Base-by-base conservation (phyloP, 2,113 vertebrate genomes). In the Elachura formosa region DNA sequence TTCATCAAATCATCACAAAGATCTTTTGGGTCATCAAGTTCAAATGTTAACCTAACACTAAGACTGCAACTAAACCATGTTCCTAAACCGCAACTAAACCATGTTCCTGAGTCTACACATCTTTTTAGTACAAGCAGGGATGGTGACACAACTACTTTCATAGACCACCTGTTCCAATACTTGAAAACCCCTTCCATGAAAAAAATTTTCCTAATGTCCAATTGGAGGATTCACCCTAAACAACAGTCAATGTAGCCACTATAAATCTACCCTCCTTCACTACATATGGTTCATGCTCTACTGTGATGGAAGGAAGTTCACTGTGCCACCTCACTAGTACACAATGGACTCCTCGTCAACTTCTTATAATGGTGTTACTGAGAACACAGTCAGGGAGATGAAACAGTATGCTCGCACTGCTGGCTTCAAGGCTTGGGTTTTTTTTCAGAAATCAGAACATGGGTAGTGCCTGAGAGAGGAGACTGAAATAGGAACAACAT, bases 171-270 rank as follows among this genome's bases (percentile, higher is more conserved):
- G 38, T 59, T 82, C 21, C 38, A 40, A 19, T 34, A 15, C 5
- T 52, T 75, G 46, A 75, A 11, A 54, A 13, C 11, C 11, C 6
- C 14, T 54, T 61, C 17, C n/a, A 46, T 34, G 24, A 46, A 68
- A 24, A 68, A n/a, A 7, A 18, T 46, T 89, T 82, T 89, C 17
- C 40, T 45, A 34, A 19, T 75, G 14, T 67, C 46, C 21, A 22
- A 0, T 11, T 41, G 40, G 10, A 68, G 36, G 33, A 48, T 48
- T 93, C 33, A 67, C 58, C 52, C 51, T 41, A 41, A 74, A 22
- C 9, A 72, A 12, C 8, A 0, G 3, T 22, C 29, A 63, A 2
- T 2, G 5, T 33, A 85, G 52, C 5, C 19, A 15, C 8, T 29
- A 7, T 40, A 64, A 84, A 75, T 52, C 26, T 85, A 22, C 16